A percentile compares a stretch with the other conserved stretches of the same genome.
Evolutionary conservation across 2,888 invertebrate genomes (phyloP).

Genomic region (Deladenus siricidicola): DNA sequence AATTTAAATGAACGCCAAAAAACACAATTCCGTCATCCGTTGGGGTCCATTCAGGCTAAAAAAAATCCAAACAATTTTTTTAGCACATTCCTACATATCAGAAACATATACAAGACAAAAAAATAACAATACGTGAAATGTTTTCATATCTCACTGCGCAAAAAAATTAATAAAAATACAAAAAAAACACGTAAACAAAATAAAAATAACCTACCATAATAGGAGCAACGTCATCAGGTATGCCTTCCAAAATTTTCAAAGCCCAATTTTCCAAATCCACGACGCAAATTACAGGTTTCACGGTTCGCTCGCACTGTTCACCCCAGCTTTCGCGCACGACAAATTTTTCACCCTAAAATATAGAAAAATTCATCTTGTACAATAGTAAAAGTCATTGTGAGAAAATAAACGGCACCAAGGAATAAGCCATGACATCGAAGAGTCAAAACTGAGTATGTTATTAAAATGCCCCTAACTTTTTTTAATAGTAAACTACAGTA

Average conservation of each 20-base stretch:
- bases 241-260: slow-evolving; percentile 32
- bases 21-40: slow-evolving; percentile 49
- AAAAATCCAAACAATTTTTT: slow-evolving; percentile 1
- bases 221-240: slow-evolving; percentile 39
- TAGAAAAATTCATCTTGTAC: no score
- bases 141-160: no score
- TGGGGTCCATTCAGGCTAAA: slow-evolving; percentile 45
- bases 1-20: slow-evolving; percentile 38
- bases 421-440: no score
- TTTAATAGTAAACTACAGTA: no score
- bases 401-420: no score
- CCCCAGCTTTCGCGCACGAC: slow-evolving; percentile 44
- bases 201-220: slow-evolving; percentile 24
- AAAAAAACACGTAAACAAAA: not conserved
- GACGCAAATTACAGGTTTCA: slow-evolving; percentile 45
- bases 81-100: no score
- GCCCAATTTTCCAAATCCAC: slow-evolving; percentile 36
- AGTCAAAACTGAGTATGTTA: no score
- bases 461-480: no score
- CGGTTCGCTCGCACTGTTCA: slow-evolving; percentile 41
- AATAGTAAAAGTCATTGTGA: no score
- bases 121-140: no score
- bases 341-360: slow-evolving; percentile 47
- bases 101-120: no score
- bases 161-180: slow-evolving; percentile 2